A percentile compares a stretch with the other conserved stretches of the same genome.
These are phyloP conservation scores for Argentina silus DNA, from an alignment of 2,797 vertebrate genomes.

Conservation along the genomic window DNA sequence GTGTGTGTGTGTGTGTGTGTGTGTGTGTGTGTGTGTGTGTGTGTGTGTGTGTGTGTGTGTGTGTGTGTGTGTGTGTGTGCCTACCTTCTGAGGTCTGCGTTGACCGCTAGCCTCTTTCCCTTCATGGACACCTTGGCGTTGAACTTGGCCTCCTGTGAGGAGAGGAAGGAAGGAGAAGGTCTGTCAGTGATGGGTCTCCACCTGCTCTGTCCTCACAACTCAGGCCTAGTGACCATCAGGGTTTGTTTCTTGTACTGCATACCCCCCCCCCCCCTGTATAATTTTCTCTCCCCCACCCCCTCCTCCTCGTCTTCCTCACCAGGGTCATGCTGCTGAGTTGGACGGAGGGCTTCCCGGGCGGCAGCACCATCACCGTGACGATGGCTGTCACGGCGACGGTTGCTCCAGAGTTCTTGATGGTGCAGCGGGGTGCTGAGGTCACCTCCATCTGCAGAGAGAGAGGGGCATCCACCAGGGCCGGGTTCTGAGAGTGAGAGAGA, in stretches of 20 bases:
- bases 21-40: not conserved
- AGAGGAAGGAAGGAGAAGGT: constrained; percentile 1
- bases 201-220: not conserved
- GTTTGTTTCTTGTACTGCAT: no score
- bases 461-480: constrained; percentile 82
- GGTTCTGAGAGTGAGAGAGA: constrained; percentile 74
- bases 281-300: no score
- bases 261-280: no score
- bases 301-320: constrained; percentile 69
- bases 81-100: constrained; percentile 89
- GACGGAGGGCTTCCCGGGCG: constrained; percentile 67
- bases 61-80: not conserved
- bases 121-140: constrained; percentile 88
- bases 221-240: no score
- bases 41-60: not conserved
- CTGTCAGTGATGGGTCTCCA: not conserved
- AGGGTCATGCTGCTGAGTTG: constrained; percentile 93
- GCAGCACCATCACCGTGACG: constrained; percentile 83
- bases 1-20: no score
- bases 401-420: constrained; percentile 87
- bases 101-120: constrained; percentile 83
- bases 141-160: constrained; percentile 77
- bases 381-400: constrained; percentile 82
- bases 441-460: constrained; percentile 83
- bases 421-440: constrained; percentile 80